Evolutionary conservation across 53 echinoderm and acorn worm genomes (phyloP).

Genomic region (Stichopus horrens): DNA sequence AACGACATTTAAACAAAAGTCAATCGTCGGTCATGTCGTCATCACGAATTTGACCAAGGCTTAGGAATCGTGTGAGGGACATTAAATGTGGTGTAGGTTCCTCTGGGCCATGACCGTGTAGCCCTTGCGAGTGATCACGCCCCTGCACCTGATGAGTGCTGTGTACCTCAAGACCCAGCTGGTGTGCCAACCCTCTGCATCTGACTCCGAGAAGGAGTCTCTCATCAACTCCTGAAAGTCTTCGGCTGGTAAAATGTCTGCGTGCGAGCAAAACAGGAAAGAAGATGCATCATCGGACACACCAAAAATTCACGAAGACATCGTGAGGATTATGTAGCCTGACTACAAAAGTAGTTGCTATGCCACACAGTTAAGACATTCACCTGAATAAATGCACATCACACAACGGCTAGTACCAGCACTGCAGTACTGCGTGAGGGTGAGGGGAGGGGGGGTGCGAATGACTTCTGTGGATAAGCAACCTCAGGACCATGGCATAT

Average conservation of each 20-base stretch:
- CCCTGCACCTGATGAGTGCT: constrained; percentile 84
- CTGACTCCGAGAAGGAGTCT: constrained; percentile 60
- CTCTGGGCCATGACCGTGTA: constrained; percentile 85
- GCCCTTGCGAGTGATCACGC: constrained; percentile 83
- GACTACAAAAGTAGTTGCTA: neutral
- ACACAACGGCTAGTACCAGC: too few species aligned
- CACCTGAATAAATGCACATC: too few species aligned
- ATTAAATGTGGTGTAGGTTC: constrained; percentile 43
- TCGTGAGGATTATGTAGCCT: neutral
- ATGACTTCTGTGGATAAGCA: too few species aligned
- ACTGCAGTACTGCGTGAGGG: too few species aligned
- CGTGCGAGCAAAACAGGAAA: neutral
- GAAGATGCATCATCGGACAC: neutral
- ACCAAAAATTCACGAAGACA: neutral
- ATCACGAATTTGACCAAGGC: too few species aligned
- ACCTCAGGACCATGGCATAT: too few species aligned
- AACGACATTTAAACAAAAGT: too few species aligned
- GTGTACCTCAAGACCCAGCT: constrained; percentile 94
- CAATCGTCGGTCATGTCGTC: too few species aligned
- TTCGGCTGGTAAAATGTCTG: constrained; percentile 87
- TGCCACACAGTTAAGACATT: too few species aligned
- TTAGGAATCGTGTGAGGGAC: neutral
- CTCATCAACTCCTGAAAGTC: constrained; percentile 67
- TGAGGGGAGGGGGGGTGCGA: too few species aligned
- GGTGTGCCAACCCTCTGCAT: constrained; percentile 81